phyloP scores from a whole-genome alignment of 2,797 vertebrate genomes.

The Danionella dracula region DNA sequence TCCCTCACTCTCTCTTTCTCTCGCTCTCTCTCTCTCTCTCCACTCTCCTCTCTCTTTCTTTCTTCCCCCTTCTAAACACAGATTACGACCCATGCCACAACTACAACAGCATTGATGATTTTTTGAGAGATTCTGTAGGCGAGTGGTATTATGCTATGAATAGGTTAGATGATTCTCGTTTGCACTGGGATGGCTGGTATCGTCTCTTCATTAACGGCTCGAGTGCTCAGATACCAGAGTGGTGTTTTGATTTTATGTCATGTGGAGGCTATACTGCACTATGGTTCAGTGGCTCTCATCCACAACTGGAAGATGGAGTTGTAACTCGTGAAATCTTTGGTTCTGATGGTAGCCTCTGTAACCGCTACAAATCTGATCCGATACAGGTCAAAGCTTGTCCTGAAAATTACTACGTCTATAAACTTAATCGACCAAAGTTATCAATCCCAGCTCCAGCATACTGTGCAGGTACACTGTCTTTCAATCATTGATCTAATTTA shows the following conservation, averaged over 20 bases:
- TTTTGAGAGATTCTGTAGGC: neutral
- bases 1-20: neutral
- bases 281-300: neutral
- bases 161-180: neutral
- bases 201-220: neutral
- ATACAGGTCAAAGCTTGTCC: slow-evolving; percentile 1
- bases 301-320: neutral
- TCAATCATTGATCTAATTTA: neutral
- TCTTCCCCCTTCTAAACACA: neutral
- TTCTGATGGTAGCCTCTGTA: neutral
- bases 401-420: neutral
- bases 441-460: neutral
- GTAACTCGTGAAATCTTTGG: neutral
- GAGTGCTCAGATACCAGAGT: neutral
- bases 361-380: neutral
- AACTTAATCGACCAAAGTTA: neutral
- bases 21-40: no score
- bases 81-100: neutral
- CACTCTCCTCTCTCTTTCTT: no score
- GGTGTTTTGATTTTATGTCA: neutral
- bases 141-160: neutral
- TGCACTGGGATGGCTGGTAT: neutral
- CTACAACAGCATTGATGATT: neutral
- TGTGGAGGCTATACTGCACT: neutral
- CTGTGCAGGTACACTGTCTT: neutral